Conservation (phyloP, 2,113 vertebrate species). For the Psephotus haematonotus region DNA sequence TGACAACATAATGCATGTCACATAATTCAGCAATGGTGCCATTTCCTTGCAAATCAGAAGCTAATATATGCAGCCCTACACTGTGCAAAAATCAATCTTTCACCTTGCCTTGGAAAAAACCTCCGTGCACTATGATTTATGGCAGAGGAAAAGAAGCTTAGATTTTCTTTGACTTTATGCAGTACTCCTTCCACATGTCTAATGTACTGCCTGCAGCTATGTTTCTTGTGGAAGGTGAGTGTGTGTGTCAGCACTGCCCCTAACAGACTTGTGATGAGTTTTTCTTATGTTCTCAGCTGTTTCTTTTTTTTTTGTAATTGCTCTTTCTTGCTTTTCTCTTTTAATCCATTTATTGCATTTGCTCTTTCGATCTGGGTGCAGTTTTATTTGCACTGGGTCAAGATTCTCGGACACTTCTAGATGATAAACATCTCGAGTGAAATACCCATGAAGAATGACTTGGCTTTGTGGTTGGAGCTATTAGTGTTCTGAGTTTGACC, state of each 20-base stretch:
- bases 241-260: background rate
- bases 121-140: background rate
- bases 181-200: conserved; percentile 17
- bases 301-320: background rate
- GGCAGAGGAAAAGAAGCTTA: conserved; percentile 56
- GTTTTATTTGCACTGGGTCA: background rate
- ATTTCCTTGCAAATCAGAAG: conserved; percentile 44
- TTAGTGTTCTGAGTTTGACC: conserved; percentile 3
- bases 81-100: conserved; percentile 39
- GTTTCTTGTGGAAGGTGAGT: background rate
- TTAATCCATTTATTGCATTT: background rate
- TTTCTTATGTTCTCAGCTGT: background rate
- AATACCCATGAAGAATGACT: background rate
- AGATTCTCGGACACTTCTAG: background rate
- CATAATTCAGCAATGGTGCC: background rate
- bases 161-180: conserved; percentile 33
- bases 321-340: background rate
- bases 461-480: background rate
- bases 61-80: conserved; percentile 31
- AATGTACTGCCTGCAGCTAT: conserved; percentile 11
- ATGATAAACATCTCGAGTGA: background rate
- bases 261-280: background rate
- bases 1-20: conserved; percentile 1
- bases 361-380: background rate
- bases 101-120: background rate